Evolutionary conservation across 2,113 vertebrate species (phyloP), one percentile per base, ranked within the genome.

Genomic region (Osmerus mordax): DNA sequence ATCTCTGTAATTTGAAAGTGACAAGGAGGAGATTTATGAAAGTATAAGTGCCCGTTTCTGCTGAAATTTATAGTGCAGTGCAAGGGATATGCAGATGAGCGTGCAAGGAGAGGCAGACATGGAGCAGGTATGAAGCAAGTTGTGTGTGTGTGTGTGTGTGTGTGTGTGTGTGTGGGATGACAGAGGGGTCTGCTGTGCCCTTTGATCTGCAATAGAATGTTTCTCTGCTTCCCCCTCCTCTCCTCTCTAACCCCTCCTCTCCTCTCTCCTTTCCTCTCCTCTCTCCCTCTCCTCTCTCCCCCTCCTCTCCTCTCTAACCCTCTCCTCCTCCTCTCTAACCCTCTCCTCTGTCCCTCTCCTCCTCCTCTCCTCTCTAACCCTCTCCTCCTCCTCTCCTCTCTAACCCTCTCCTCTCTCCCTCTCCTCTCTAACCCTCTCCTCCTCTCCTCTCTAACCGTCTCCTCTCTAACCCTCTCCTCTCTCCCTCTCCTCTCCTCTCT

Each of bases 1-100:
- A 94, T 96, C 93, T 94, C 87, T 92, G 89, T 93, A 93, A 94
- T 94, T 94, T 89, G 76, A 91, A 94, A 93, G 89, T 89, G 94
- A 93, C 94, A 95, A 92, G 91, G 82, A 81, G 89, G 89, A 90
- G 91, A 93, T 91, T 91, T 92, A 92, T 92, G 82, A 89, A 89
- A 88, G 82, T 87, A 87, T 91, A 92, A 93, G 89, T 84, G 87
- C 80, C 83, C 77, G 84, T 83, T 89, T 89, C 81, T 87, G 73
- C 71, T 83, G 83, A 88, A 90, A 81, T 92, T 91, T 88, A 91
- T 84, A 88, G 84, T 84, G 77, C 76, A 82, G 88, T 83, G 81
- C 86, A 89, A 86, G 81, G 91, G 90, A 93, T 89, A 90, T 81
- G 88, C 87, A 94, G 93, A 93, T 90, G 86, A 87, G 78, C 89